A percentile compares a stretch with the other conserved stretches of the same genome.
phyloP scores from a whole-genome alignment of 92 coral and sea anemone species.

The Porites lobata region DNA sequence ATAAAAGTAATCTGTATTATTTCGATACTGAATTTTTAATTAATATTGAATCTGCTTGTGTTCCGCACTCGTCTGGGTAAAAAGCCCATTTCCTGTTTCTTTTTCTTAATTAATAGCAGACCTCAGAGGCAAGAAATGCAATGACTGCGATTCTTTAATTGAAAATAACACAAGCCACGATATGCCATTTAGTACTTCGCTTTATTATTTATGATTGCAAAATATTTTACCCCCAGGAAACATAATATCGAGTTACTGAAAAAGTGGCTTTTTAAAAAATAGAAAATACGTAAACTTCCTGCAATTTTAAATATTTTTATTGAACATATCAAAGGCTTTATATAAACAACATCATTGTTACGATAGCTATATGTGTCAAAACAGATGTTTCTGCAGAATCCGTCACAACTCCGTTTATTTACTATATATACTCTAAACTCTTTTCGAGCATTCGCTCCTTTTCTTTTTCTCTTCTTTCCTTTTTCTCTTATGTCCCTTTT shows the following conservation, averaged over 20 bases:
- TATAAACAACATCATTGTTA: background rate
- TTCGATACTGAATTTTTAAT: background rate
- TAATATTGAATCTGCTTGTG: background rate
- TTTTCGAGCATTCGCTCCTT: too few species aligned
- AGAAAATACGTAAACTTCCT: conserved; percentile 5
- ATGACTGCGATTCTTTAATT: too few species aligned
- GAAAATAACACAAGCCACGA: too few species aligned
- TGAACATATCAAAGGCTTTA: background rate
- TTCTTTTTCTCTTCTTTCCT: too few species aligned
- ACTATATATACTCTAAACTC: too few species aligned
- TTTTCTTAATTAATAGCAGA: background rate
- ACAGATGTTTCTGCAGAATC: too few species aligned
- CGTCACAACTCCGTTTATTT: too few species aligned
- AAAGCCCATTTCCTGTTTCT: background rate
- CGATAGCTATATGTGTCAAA: background rate
- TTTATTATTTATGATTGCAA: background rate
- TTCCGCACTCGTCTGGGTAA: too few species aligned
- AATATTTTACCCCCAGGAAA: background rate
- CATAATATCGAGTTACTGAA: background rate
- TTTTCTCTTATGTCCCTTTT: too few species aligned
- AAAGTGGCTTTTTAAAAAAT: background rate
- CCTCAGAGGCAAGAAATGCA: too few species aligned
- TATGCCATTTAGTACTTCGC: background rate
- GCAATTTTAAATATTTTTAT: background rate
- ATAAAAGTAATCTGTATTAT: background rate